Conservation (phyloP, 2,888 invertebrate genomes). For the Zygothrica quintamaculata region DNA sequence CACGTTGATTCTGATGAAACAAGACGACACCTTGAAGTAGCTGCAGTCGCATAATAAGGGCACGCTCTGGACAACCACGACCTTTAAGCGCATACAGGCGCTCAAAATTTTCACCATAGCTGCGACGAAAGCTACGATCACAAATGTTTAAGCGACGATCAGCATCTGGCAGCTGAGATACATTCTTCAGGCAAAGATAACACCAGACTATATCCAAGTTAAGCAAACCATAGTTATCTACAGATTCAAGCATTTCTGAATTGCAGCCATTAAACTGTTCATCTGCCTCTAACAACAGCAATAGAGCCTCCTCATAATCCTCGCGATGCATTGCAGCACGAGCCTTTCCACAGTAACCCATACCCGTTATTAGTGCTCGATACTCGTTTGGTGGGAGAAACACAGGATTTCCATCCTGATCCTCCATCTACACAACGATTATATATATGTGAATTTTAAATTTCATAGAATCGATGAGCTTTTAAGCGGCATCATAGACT, state of each 20-base stretch:
- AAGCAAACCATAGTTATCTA: slow-evolving; percentile 93
- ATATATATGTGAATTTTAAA: not conserved
- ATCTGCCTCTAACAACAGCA: slow-evolving; percentile 92
- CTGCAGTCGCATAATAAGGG: slow-evolving; percentile 91
- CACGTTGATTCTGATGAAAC: slow-evolving; percentile 90
- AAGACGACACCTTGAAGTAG: slow-evolving; percentile 91
- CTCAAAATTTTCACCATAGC: slow-evolving; percentile 88
- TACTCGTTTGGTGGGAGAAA: slow-evolving; percentile 89
- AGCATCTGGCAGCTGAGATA: slow-evolving; percentile 90
- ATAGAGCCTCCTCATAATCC: slow-evolving; percentile 89
- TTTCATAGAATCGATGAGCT: not conserved
- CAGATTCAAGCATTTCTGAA: slow-evolving; percentile 86
- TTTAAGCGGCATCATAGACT: not conserved
- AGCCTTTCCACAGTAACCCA: slow-evolving; percentile 93
- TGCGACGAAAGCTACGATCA: slow-evolving; percentile 87
- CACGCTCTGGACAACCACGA: slow-evolving; percentile 88
- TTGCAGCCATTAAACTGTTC: slow-evolving; percentile 87
- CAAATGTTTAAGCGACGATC: slow-evolving; percentile 88
- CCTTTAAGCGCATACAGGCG: slow-evolving; percentile 87
- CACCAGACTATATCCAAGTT: slow-evolving; percentile 96
- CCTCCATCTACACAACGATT: slow-evolving; percentile 88
- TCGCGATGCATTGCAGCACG: slow-evolving; percentile 88
- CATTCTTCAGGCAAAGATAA: slow-evolving; percentile 89
- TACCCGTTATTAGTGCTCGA: slow-evolving; percentile 89
- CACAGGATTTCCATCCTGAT: slow-evolving; percentile 91